Evolutionary conservation across 2,888 invertebrate species (phyloP).

Genomic region (Caradrina clavipalpis): DNA sequence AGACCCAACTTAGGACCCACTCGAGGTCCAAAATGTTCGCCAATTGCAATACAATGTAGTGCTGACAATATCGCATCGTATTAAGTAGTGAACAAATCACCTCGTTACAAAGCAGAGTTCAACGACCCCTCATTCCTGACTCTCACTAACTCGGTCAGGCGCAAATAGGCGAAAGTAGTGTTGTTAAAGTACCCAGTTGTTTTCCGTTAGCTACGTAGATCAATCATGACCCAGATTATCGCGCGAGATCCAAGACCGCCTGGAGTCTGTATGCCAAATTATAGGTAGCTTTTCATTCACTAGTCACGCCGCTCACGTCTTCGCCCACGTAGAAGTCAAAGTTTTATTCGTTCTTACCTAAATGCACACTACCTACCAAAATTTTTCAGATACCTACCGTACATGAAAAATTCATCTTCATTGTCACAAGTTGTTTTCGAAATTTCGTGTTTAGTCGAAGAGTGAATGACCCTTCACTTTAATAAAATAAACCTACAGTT

Average conservation of each 20-base stretch:
- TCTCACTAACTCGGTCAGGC: conserved; percentile 20
- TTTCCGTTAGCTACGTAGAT: conserved; percentile 24
- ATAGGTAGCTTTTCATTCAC: too few species aligned
- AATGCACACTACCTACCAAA: too few species aligned
- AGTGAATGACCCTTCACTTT: too few species aligned
- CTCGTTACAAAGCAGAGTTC: conserved; percentile 13
- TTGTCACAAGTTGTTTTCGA: too few species aligned
- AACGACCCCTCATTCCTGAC: not conserved
- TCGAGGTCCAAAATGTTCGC: not conserved
- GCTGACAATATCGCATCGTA: not conserved
- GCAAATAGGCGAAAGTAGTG: conserved; percentile 27
- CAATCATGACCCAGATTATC: not conserved
- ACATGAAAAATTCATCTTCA: too few species aligned
- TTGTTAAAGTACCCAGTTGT: not conserved
- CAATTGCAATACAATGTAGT: not conserved
- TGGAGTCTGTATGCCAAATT: too few species aligned
- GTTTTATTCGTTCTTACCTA: too few species aligned
- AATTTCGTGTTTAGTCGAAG: too few species aligned
- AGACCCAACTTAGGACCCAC: not conserved
- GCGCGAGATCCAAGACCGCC: not conserved
- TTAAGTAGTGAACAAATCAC: not conserved
- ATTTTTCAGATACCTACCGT: too few species aligned
- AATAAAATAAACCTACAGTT: not conserved
- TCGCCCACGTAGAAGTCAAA: too few species aligned
- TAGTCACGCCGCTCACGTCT: too few species aligned